Percentiles rank a stretch among this genome's conserved stretches.
phyloP scores from a whole-genome alignment of 2,888 invertebrate species.

The Drosophila kambysellisi region DNA sequence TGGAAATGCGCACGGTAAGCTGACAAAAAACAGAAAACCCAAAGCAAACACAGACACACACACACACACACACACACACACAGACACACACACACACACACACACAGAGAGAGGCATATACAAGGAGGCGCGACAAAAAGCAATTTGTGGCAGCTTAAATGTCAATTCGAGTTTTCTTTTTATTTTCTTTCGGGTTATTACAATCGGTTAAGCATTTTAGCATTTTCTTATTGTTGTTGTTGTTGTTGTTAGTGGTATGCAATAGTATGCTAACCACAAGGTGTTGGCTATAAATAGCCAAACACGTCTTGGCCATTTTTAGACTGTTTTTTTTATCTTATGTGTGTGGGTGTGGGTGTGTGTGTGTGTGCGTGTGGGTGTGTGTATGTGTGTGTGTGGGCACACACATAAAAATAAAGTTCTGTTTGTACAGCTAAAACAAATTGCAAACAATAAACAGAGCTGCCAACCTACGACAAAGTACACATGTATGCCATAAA shows the following conservation, averaged over 20 bases:
- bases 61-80: constrained; percentile 8
- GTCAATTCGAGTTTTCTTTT: constrained; percentile 60
- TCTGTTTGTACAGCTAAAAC: constrained; percentile 73
- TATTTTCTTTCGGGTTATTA: constrained; percentile 48
- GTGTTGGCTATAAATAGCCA: constrained; percentile 61
- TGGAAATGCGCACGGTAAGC: constrained; percentile 73
- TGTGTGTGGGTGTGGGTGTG: not conserved
- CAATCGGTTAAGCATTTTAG: constrained; percentile 37
- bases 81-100: constrained; percentile 9
- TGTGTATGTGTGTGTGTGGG: not conserved
- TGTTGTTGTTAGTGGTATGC: constrained; percentile 33
- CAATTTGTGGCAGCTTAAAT: constrained; percentile 80
- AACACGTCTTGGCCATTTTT: constrained; percentile 72
- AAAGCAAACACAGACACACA: constrained; percentile 8
- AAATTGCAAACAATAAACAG: constrained; percentile 78
- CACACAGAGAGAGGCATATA: too few relatives aligned
- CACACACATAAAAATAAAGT: constrained; percentile 66
- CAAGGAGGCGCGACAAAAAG: constrained; percentile 54
- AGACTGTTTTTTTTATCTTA: constrained; percentile 28
- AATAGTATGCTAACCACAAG: constrained; percentile 51
- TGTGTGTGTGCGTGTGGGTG: not conserved
- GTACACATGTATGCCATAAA: constrained; percentile 42
- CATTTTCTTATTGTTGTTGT: constrained; percentile 14
- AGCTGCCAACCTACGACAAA: constrained; percentile 39
- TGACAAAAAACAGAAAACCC: constrained; percentile 22